Evolutionary conservation across 92 coral and sea anemone species (phyloP).

Genomic region (Siderastrea siderea): DNA sequence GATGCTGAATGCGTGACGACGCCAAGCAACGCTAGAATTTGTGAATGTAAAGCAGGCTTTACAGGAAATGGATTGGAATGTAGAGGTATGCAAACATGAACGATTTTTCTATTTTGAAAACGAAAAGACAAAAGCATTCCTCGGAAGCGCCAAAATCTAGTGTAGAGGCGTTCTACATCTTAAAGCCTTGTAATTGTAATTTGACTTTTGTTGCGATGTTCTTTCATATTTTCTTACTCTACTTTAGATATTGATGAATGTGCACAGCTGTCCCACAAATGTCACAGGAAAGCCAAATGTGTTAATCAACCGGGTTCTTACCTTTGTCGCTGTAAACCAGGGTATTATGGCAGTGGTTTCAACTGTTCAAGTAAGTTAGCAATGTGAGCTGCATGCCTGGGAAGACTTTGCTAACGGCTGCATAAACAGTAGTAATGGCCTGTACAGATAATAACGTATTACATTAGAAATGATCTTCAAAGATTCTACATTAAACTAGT

Average conservation of each 20-base stretch:
- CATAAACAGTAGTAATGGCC: too few species aligned
- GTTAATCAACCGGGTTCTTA: slow-evolving; percentile 78
- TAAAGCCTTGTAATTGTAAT: too few species aligned
- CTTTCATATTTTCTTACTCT: background rate
- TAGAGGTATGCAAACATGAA: slow-evolving; percentile 48
- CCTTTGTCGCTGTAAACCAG: slow-evolving; percentile 83
- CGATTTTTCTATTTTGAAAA: background rate
- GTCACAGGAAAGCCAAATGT: slow-evolving; percentile 83
- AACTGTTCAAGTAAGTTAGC: slow-evolving; percentile 87
- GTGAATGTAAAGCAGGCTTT: slow-evolving; percentile 83
- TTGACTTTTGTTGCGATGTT: background rate
- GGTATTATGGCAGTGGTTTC: slow-evolving; percentile 92
- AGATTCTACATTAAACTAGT: too few species aligned
- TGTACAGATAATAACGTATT: too few species aligned
- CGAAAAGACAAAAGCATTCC: background rate
- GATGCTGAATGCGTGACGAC: slow-evolving; percentile 77
- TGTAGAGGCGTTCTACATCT: background rate
- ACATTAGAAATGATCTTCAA: too few species aligned
- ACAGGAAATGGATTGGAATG: slow-evolving; percentile 77
- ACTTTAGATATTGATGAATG: slow-evolving; percentile 84
- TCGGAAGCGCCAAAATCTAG: background rate
- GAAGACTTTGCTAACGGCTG: too few species aligned
- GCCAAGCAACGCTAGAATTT: slow-evolving; percentile 63
- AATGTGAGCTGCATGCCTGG: background rate
- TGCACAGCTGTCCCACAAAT: slow-evolving; percentile 56